Percentiles rank a stretch among this genome's conserved stretches.
phyloP scores from a whole-genome alignment of 2,113 vertebrate genomes.

The Crotophaga sulcirostris region DNA sequence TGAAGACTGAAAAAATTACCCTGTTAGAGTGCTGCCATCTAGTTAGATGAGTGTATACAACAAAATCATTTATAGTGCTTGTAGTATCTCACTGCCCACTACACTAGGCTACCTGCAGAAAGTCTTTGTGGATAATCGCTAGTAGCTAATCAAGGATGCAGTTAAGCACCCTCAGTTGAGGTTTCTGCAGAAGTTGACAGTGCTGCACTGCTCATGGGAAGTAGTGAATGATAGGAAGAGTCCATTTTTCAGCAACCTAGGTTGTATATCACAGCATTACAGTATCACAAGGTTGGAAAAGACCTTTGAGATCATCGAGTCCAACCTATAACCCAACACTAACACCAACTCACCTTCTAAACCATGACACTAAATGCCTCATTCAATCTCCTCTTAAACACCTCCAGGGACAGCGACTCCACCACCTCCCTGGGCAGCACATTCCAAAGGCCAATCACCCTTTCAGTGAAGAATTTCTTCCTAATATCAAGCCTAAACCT shows the following conservation, averaged over 20 bases:
- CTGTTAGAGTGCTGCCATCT: conserved; percentile 74
- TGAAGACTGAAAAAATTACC: background rate
- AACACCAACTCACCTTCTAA: no score
- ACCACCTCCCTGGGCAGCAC: no score
- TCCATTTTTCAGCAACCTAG: background rate
- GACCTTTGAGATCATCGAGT: no score
- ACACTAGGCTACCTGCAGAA: background rate
- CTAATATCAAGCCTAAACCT: no score
- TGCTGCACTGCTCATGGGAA: background rate
- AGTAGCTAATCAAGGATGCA: background rate
- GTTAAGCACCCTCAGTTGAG: background rate
- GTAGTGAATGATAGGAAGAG: background rate
- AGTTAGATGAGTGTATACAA: conserved; percentile 67
- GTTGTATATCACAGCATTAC: no score
- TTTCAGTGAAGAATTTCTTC: no score
- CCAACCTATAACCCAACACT: no score
- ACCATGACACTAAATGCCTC: no score
- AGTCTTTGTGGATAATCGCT: background rate
- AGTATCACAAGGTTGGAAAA: no score
- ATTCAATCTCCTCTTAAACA: no score
- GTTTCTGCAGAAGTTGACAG: background rate
- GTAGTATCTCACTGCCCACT: background rate
- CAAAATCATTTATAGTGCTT: conserved; percentile 44
- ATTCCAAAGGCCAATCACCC: no score
- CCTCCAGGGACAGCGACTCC: no score